Percentiles rank a stretch among this genome's conserved stretches.
Evolutionary conservation across 2,888 invertebrate species (phyloP).

Genomic region (Drosophila pseudotalamancana): DNA sequence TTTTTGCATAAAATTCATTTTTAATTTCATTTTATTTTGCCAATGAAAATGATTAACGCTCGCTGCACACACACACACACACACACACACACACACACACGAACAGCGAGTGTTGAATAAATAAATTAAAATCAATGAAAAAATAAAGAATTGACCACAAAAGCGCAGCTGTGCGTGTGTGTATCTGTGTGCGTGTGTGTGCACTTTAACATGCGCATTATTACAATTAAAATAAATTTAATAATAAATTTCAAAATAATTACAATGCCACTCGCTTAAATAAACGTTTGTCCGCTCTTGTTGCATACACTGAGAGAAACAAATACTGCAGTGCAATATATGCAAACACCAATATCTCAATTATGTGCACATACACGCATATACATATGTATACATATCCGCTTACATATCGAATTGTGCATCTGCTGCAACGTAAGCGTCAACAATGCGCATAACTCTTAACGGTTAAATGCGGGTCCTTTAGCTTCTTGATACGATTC

Average conservation of each 20-base stretch:
- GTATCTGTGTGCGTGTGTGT: slow-evolving; percentile 9
- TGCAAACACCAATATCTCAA: slow-evolving; percentile 25
- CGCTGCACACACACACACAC: slow-evolving; percentile 27
- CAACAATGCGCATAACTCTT: slow-evolving; percentile 30
- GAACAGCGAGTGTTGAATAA: slow-evolving; percentile 66
- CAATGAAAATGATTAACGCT: slow-evolving; percentile 74
- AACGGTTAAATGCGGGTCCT: background rate
- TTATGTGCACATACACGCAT: slow-evolving; percentile 11
- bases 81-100: slow-evolving; percentile 16
- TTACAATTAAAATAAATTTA: slow-evolving; percentile 82
- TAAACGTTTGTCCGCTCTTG: slow-evolving; percentile 52
- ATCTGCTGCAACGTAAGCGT: slow-evolving; percentile 42
- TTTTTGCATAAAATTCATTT: slow-evolving; percentile 69
- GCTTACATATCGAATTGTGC: slow-evolving; percentile 24
- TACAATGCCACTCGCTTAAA: slow-evolving; percentile 79
- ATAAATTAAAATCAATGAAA: slow-evolving; percentile 78
- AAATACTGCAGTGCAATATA: slow-evolving; percentile 7
- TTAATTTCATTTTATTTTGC: slow-evolving; percentile 73
- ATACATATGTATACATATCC: background rate
- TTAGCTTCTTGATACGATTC: background rate
- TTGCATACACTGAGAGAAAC: slow-evolving; percentile 14
- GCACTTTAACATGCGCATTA: slow-evolving; percentile 74
- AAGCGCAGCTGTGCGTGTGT: slow-evolving; percentile 25
- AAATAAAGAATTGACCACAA: slow-evolving; percentile 55
- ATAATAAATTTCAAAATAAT: slow-evolving; percentile 82